Evolutionary conservation across 1,140 invertebrate species (phyloP).

Genomic region (Gonatopus flavifemur): DNA sequence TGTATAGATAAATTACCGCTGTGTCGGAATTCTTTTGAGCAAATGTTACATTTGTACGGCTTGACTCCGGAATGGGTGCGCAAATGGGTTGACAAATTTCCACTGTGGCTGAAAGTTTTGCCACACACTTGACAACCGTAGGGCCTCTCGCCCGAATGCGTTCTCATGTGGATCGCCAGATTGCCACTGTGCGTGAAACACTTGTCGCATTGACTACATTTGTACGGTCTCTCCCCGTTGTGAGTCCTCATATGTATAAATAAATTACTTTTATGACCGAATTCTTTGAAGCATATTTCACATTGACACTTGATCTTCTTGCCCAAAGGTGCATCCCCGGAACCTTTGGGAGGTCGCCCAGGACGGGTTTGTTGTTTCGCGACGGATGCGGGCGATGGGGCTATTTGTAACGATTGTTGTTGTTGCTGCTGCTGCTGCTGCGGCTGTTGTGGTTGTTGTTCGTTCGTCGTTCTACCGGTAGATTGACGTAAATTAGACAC

Average conservation of each 20-base stretch:
- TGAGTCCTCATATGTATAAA: constrained; percentile 65
- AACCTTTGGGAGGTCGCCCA: constrained; percentile 40
- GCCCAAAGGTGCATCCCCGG: constrained; percentile 19
- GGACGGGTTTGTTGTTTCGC: constrained; percentile 36
- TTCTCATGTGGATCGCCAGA: constrained; percentile 63
- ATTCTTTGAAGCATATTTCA: constrained; percentile 62
- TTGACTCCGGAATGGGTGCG: constrained; percentile 61
- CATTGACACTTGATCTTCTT: constrained; percentile 57
- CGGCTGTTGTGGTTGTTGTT: constrained; percentile 11
- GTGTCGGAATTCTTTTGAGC: constrained; percentile 61
- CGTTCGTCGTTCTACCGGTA: constrained; percentile 5
- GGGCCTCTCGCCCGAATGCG: constrained; percentile 64
- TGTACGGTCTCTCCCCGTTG: constrained; percentile 70
- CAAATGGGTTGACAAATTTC: constrained; percentile 63
- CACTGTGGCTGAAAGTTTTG: constrained; percentile 61
- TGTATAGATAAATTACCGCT: constrained; percentile 62
- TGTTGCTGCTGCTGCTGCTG: constrained; percentile 19
- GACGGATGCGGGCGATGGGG: constrained; percentile 5
- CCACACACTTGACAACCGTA: constrained; percentile 65
- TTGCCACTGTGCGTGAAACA: constrained; percentile 69
- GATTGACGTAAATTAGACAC: no score
- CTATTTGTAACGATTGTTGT: constrained; percentile 10
- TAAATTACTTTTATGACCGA: constrained; percentile 60
- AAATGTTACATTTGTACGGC: constrained; percentile 60
- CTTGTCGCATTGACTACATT: constrained; percentile 71